Evolutionary conservation across 2,888 invertebrate species (phyloP), one percentile per base, ranked within the genome.

Genomic region (Aspidiotus rigidus): DNA sequence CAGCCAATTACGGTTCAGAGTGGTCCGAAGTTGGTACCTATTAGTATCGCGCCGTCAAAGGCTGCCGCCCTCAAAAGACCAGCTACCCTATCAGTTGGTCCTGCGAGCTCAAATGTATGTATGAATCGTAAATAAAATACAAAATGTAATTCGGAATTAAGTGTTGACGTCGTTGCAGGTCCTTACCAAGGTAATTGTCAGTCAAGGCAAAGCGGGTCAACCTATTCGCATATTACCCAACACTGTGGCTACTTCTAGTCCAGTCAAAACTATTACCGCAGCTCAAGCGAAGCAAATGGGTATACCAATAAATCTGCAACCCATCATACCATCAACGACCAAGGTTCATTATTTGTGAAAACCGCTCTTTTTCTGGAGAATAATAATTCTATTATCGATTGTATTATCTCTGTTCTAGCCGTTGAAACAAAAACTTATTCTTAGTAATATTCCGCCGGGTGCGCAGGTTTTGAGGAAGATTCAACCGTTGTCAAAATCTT

Each of bases 271-370:
- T 0, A 83, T 86, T 61, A 85, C 85, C 11, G 77, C 86, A 64
- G 83, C 84, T 54, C 84, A 85, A 75, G 85, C 85, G 0, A 83
- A 84, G 73, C 83, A 84, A 75, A 82, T 85, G 82, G 84, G 84
- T 28, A 28, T 28, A 28, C 28, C 28, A 28, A 76, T 84, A 41
- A 82, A 83, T 74, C 76, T 81, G 28, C 80, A 79, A 73, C 80
- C 80, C 69, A 66, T 72, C 28, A 66, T 44, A 66, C 66, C 66
- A 49, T 66, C 66, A 44, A 28, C 57, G 9, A 59, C 66, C 7
- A 66, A 59, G 66, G 66, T 49, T 49, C 49, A 49, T 49, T 49
- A 13, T 49, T 11, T 49, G 2, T 49, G 11, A 7, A 56, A 56
- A 15, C 56, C 16, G 56, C 16, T 49, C 11, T 13, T 49, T 28